Evolutionary conservation across 2,888 invertebrate genomes (phyloP), one percentile per base, ranked within the genome.

Genomic region (Ctenicera cuprea): DNA sequence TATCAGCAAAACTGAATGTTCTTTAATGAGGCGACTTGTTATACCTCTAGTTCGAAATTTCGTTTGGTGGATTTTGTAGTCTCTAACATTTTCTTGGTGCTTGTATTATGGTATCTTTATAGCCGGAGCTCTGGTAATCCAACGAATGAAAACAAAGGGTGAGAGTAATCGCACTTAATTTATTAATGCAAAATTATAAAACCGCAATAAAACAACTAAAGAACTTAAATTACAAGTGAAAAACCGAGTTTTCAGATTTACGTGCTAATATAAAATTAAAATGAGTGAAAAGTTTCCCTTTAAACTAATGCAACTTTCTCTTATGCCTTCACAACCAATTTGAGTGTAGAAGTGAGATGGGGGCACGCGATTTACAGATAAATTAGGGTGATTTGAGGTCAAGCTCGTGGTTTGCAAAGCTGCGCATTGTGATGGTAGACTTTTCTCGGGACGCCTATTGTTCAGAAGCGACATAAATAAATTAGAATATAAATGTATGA

Each of bases 401-500:
- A 74, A 73, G 71, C 59, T 68, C 59, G 77, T 66, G 76, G 76
- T 77, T 77, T 78, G 76, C 70, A 77, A 78, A 79, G 79, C 76
- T 77, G 77, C 67, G 66, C 77, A 78, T 72, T 73, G 76, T 79
- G 77, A 79, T 77, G 76, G 79, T 72, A 71, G 75, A 75, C 75
- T 79, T 80, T 80, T 77, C 77, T 79, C 75, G 71, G 71, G 62
- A 67, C 69, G 65, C 66, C 73, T 78, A 79, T 81, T 80, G 79
- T 80, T 80, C 79, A 73, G 74, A 72, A 75, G 67, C 73, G 79
- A 80, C 78, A 78, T 77, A 81, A 81, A 82, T 82, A 82, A 82
- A 81, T 80, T 81, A 80, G 79, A 80, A 80, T 81, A 81, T 81
- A 81, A 81, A 81, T 81, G 81, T 79, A 76, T 76, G 73, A 80